Percentiles rank a stretch among this genome's conserved stretches.
phyloP scores from a whole-genome alignment of 2,888 invertebrate genomes.

The Pseudoips prasinana region DNA sequence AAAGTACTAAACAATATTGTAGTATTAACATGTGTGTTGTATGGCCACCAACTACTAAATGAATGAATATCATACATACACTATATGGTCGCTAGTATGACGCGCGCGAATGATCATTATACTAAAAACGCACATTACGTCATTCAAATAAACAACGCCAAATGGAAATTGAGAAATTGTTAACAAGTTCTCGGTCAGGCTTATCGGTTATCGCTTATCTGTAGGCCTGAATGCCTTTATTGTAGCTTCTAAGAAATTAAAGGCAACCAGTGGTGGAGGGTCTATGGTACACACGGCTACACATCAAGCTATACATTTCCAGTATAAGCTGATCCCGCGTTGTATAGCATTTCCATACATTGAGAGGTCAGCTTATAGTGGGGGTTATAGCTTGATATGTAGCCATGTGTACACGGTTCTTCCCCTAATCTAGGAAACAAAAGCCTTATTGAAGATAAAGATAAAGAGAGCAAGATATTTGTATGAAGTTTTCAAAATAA shows the following conservation, averaged over 20 bases:
- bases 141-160: slow-evolving; percentile 28
- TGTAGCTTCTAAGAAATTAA: background rate
- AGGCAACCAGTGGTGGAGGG: background rate
- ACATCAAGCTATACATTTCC: too few species aligned
- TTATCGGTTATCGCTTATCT: slow-evolving; percentile 28
- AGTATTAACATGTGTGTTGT: slow-evolving; percentile 14
- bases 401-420: too few species aligned
- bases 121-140: slow-evolving; percentile 45
- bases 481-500: too few species aligned
- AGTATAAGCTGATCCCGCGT: too few species aligned
- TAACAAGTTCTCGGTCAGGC: slow-evolving; percentile 27
- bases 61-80: slow-evolving; percentile 33
- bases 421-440: too few species aligned
- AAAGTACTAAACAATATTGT: slow-evolving; percentile 29
- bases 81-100: slow-evolving; percentile 35
- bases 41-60: slow-evolving; percentile 30
- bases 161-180: slow-evolving; percentile 25
- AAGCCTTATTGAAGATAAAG: too few species aligned
- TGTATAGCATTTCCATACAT: too few species aligned
- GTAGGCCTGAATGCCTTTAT: too few species aligned
- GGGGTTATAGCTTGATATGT: too few species aligned
- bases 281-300: too few species aligned
- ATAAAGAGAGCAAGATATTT: too few species aligned
- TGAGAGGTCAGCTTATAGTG: too few species aligned
- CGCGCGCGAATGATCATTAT: slow-evolving; percentile 39